Percentiles rank a stretch among this genome's conserved stretches.
phyloP scores from a whole-genome alignment of 2,113 vertebrate species.

The Lophotis ruficrista region DNA sequence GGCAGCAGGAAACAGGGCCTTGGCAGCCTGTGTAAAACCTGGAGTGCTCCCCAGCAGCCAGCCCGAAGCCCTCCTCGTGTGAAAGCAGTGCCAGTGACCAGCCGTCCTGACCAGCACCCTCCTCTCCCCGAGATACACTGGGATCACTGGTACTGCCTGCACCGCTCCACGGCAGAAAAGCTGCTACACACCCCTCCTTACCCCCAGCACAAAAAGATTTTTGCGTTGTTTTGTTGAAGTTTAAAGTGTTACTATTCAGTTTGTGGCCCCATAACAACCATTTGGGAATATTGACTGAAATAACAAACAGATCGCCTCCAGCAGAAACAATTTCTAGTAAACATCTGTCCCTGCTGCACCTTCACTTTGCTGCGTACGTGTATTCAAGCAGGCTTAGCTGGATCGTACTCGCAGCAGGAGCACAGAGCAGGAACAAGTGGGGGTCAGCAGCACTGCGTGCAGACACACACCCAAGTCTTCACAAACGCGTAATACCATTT shows the following conservation, averaged over 20 bases:
- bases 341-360: neutral
- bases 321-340: neutral
- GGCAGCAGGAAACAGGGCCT: neutral
- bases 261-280: neutral
- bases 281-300: neutral
- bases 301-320: neutral
- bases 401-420: neutral
- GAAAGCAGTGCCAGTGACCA: neutral
- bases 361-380: neutral
- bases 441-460: neutral
- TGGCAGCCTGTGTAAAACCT: neutral
- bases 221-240: neutral
- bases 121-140: fast-evolving
- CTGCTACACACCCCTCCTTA: neutral
- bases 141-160: neutral
- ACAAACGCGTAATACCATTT: neutral
- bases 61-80: neutral
- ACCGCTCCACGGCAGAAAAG: neutral
- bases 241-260: neutral
- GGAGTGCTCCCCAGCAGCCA: neutral
- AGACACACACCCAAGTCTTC: neutral
- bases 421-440: neutral
- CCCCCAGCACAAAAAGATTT: neutral
- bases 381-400: neutral
- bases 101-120: neutral